Base-by-base conservation (phyloP, 2,113 vertebrate species). In the Elephas maximus region DNA sequence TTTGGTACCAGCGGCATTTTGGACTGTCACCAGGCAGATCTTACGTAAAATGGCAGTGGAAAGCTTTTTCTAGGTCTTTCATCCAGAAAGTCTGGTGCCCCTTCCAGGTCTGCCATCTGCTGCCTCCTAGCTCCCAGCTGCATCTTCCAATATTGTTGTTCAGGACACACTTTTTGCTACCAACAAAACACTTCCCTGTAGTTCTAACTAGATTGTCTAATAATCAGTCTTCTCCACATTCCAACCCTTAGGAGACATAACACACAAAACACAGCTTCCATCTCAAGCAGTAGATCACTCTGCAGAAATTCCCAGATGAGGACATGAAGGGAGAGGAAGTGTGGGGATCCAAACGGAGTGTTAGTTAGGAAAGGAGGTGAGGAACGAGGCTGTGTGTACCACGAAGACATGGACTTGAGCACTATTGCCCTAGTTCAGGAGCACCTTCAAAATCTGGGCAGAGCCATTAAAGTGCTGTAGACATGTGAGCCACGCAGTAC, bases 381-480 rank as follows among this genome's bases (percentile, higher is more conserved):
- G 30, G 2, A 18, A 7, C 26, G 74, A 91, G 28, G 53, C 44
- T 71, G 71, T 33, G 6, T 60, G 65, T 74, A 78, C 28, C 63
- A 69, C 90, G 91, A 62, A 37, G 30, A 63, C 12, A 7, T 2
- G 3, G 6, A 8, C 51, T 93, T 88, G 24, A 91, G 51, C 18
- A 33, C 17, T 8, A 71, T 18, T 37, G 65, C 5, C 26, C 57
- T 33, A 57, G 41, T 37, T 73, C 28, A 71, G 67, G 11, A 89
- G 9, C 11, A 65, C 67, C 78, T 88, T 86, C 44, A 91, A 96
- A 94, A 77, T 95, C 73, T 67, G 62, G 21, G 11, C 41, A 62
- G 10, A 51, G 37, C 28, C 7, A 2, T 65, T 62, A 76, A 44
- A 82, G 24, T 45, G n/a, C 24, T 69, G 5, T 71, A 76, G 48